Evolutionary conservation across 2,888 invertebrate species (phyloP), one percentile per base, ranked within the genome.

Genomic region (Xanthorhoe spadicearia): DNA sequence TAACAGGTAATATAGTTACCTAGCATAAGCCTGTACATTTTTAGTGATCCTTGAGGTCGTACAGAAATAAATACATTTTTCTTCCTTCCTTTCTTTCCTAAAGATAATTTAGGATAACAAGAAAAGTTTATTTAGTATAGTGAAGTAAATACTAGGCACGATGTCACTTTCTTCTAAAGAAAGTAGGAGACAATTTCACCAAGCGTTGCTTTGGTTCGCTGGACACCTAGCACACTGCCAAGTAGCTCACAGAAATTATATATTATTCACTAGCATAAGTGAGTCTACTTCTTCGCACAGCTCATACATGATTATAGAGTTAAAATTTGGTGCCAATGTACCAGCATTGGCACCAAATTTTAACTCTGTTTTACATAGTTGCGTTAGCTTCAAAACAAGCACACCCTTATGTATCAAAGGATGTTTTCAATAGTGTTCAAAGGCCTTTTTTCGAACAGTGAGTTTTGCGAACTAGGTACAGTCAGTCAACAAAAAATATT

Each of bases 161-260:
- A 28, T 54, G 32, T n/a, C 51, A 51, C 54, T 54, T 61, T 61
- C 61, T 18, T 53, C 23, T 19, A 54, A 55, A 18, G 61, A 62
- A 62, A 56, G 50, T 51, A 43, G 38, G 7, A 15, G 32, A 35
- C 49, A 48, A n/a, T 61, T 61, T 54, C 48, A 54, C 48, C 43
- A 43, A 51, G 50, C 28, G 38, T 55, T 56, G 50, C 56, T 19
- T 61, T 61, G 65, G 60, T 43, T 61, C 51, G 60, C 51, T 65
- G 66, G 32, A n/a, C 46, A 66, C 43, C 57, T 43, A 28, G 52
- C 54, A 55, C 64, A 59, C 48, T 54, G 53, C 50, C 59, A 64
- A 54, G 50, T 23, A 23, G 64, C 15, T 51, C 18, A 17, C 46
- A 15, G 49, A 32, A 28, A 46, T 19, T 46, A 13, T 43, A n/a